Evolutionary conservation across 2,797 vertebrate genomes (phyloP).

Genomic region (Danio choprae): DNA sequence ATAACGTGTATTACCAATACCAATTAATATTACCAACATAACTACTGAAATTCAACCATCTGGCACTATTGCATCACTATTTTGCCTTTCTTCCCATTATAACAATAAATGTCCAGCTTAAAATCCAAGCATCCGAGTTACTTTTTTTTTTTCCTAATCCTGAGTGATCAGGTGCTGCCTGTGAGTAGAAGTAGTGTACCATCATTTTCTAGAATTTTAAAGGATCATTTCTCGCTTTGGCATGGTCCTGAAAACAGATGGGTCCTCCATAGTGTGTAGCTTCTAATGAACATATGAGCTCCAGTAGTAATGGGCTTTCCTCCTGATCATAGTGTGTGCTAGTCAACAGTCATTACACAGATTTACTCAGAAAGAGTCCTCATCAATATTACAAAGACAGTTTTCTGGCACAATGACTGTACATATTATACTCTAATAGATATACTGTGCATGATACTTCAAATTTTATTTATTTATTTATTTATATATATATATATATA

Average conservation of each 20-base stretch:
- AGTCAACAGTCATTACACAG: background rate
- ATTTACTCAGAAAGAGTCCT: constrained; percentile 15
- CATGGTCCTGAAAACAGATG: constrained; percentile 58
- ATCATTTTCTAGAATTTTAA: constrained; percentile 36
- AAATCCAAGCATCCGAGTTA: constrained; percentile 10
- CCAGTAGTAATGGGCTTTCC: constrained; percentile 26
- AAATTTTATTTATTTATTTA: no score
- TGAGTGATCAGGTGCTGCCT: constrained; percentile 21
- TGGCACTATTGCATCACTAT: background rate
- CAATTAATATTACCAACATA: background rate
- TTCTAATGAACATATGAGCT: constrained; percentile 46
- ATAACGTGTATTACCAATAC: no score
- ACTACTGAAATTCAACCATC: background rate
- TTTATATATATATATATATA: no score
- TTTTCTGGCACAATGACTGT: background rate
- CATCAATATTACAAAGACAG: background rate
- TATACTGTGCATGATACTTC: background rate
- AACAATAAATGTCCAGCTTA: background rate
- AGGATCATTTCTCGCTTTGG: constrained; percentile 42
- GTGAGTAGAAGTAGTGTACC: background rate
- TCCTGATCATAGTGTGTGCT: constrained; percentile 14
- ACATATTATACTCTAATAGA: background rate
- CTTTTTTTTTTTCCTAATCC: constrained; percentile 1
- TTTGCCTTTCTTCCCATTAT: constrained; percentile 1
- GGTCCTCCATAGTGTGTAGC: constrained; percentile 48